phyloP scores from a whole-genome alignment of 2,888 invertebrate species.

The Augiades crinisus region DNA sequence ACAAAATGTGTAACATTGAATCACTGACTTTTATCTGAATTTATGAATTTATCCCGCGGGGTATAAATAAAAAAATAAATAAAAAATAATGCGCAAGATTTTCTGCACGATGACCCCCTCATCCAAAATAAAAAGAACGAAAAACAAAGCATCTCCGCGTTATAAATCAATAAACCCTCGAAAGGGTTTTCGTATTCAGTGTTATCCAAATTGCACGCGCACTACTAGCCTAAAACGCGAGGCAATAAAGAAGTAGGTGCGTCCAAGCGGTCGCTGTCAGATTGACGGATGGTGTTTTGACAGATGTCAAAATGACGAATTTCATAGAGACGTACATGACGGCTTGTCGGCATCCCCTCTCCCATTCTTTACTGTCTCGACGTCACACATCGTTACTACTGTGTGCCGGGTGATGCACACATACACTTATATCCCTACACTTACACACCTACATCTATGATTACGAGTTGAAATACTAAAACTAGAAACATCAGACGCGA shows the following conservation, averaged over 20 bases:
- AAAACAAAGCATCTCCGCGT: no score
- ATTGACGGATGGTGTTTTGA: not conserved
- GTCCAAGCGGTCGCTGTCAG: constrained; percentile 2
- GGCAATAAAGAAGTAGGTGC: constrained; percentile 45
- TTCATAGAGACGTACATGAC: no score
- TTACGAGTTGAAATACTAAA: constrained; percentile 10
- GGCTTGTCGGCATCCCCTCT: constrained; percentile 20
- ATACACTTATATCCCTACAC: constrained; percentile 13
- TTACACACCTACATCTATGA: constrained; percentile 8
- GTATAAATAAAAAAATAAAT: constrained; percentile 6
- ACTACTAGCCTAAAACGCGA: constrained; percentile 34
- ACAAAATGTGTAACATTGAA: constrained; percentile 19
- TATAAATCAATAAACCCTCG: not conserved
- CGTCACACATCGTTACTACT: constrained; percentile 24
- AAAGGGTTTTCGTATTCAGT: not conserved
- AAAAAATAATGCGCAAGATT: not conserved
- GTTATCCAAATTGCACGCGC: constrained; percentile 1
- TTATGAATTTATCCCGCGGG: not conserved
- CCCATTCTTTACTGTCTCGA: constrained; percentile 44
- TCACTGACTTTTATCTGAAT: constrained; percentile 1
- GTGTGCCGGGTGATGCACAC: constrained; percentile 3
- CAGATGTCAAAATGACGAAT: not conserved
- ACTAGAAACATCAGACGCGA: not conserved
- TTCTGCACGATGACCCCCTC: not conserved
- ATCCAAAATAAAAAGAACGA: not conserved